phyloP scores from a whole-genome alignment of 2,797 vertebrate species.

The Lepilemur ruficaudatus region DNA sequence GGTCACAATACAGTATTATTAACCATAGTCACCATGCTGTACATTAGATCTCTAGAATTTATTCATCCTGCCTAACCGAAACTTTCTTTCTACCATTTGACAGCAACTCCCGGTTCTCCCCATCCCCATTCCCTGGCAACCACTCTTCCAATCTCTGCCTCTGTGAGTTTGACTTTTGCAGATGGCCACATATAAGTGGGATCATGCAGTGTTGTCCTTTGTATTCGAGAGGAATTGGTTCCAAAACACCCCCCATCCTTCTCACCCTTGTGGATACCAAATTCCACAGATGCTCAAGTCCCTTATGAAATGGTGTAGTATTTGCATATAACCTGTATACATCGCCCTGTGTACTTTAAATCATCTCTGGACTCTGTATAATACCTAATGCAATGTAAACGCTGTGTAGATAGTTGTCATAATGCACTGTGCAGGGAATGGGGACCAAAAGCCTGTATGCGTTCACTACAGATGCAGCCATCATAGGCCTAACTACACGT shows the following conservation, averaged over 20 bases:
- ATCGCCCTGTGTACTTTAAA: neutral
- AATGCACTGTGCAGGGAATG: neutral
- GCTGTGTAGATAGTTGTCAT: no score
- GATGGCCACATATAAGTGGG: neutral
- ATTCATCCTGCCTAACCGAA: neutral
- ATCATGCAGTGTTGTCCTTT: neutral
- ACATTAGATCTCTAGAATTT: neutral
- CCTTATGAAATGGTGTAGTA: neutral
- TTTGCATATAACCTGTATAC: neutral
- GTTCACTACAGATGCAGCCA: neutral
- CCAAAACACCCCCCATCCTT: no score
- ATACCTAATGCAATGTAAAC: neutral
- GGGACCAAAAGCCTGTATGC: neutral
- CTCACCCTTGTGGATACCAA: neutral
- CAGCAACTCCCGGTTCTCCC: neutral
- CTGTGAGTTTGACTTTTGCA: neutral
- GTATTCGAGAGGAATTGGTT: neutral
- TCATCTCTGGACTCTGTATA: neutral
- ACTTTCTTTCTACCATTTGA: neutral
- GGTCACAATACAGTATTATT: neutral
- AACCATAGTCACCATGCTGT: no score
- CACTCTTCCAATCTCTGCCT: neutral
- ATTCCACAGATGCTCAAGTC: neutral
- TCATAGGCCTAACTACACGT: neutral
- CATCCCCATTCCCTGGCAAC: neutral